Evolutionary conservation across 2,888 invertebrate genomes (phyloP), one percentile per base, ranked within the genome.

Genomic region (Ischnura elegans): DNA sequence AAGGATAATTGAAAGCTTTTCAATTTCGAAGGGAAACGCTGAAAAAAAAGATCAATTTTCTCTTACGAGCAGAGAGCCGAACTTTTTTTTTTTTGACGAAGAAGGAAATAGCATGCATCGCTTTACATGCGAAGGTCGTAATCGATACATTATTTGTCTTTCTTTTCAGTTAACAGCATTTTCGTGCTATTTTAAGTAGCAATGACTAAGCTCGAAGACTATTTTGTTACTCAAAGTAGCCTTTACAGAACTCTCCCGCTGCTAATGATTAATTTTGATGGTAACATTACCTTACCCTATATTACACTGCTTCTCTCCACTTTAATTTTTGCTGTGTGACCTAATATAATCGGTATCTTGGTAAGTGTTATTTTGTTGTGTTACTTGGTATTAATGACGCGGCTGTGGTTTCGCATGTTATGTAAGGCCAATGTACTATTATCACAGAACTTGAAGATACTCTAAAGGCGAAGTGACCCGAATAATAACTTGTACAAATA

Each of bases 1-100:
- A 36, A 51, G 36, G 76, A 76, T 76, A 76, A 76, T 76, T 76
- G 76, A 76, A 76, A 76, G 76, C 13, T 76, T 76, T 76, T 76
- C 76, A 76, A 76, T 76, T 36, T 76, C n/a, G 29, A 10, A 16
- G 13, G 36, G 25, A 16, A 76, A 5, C 13, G 76, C 36, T 36
- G 10, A 0, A 51, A 51, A n/a, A 36, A 10, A 36, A 29, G 76
- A 76, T 76, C 36, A 16, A 76, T 76, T 36, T 76, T 29, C 76
- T 16, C 2, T 76, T 76, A 8, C 29, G 76, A 51, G 51, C 4
- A 76, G 13, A 13, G 29, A 10, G 76, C 13, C 25, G 76, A 76
- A 36, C 8, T 25, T 29, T 76, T 36, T n/a, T n/a, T n/a, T n/a
- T n/a, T n/a, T n/a, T n/a, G n/a, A n/a, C 10, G 13, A 76, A 36